A percentile compares a stretch with the other conserved stretches of the same genome.
phyloP scores from a whole-genome alignment of 1,140 invertebrate species.

The Drosophila repleta region DNA sequence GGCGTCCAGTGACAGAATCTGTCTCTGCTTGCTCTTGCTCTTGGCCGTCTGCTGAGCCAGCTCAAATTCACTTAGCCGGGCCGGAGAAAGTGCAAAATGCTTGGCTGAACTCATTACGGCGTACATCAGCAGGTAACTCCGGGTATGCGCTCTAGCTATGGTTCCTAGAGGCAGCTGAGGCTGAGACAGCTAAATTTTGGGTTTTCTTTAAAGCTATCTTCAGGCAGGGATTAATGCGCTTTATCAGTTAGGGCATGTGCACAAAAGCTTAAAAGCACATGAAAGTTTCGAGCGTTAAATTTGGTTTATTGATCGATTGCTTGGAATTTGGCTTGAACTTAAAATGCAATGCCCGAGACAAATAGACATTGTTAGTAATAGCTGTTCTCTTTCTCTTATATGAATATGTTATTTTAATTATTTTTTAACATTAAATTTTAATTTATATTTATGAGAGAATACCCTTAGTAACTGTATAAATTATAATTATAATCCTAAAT shows the following conservation, averaged over 20 bases:
- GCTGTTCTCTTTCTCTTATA: too few relatives aligned
- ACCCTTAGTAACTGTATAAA: too few relatives aligned
- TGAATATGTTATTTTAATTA: too few relatives aligned
- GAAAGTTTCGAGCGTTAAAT: not conserved
- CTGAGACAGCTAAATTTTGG: constrained; percentile 4
- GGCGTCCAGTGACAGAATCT: constrained; percentile 32
- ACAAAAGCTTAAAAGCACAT: not conserved
- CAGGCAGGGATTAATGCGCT: not conserved
- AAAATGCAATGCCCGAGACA: too few relatives aligned
- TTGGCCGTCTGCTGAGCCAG: not conserved
- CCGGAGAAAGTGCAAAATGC: constrained; percentile 39
- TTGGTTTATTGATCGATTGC: not conserved
- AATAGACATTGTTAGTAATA: too few relatives aligned
- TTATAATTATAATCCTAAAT: too few relatives aligned
- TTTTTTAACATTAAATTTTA: too few relatives aligned
- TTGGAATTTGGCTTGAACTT: not conserved
- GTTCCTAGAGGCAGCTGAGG: too few relatives aligned
- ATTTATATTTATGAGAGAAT: too few relatives aligned
- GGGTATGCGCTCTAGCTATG: not conserved
- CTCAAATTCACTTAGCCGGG: constrained; percentile 29
- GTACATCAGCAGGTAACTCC: not conserved
- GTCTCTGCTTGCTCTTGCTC: constrained; percentile 20
- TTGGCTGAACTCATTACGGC: constrained; percentile 5
- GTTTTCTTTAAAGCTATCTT: not conserved
- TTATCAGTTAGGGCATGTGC: not conserved